A percentile compares a stretch with the other conserved stretches of the same genome.
Conservation (phyloP, 2,888 invertebrate species). For the Operophtera brumata region DNA sequence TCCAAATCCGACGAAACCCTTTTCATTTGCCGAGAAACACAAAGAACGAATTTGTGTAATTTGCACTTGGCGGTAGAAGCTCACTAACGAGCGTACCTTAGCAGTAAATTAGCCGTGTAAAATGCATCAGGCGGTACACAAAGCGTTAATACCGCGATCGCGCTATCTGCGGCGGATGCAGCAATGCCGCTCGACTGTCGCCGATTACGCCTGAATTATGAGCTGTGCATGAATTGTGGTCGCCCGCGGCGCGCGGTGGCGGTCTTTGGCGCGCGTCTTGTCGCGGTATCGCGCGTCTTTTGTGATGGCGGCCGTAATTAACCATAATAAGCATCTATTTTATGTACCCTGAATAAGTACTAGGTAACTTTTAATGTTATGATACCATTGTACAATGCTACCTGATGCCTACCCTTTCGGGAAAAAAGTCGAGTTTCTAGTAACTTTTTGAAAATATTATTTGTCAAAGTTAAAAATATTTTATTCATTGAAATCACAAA, state of each 20-base stretch:
- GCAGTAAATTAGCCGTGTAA: constrained; percentile 51
- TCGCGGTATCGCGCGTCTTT: constrained; percentile 31
- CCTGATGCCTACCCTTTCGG: no score
- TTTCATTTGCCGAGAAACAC: neutral
- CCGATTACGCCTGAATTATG: constrained; percentile 71
- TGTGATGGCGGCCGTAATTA: constrained; percentile 22
- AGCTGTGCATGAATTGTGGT: constrained; percentile 59
- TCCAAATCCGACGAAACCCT: neutral
- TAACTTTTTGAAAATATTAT: no score
- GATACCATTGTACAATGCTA: neutral
- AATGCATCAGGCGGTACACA: constrained; percentile 52
- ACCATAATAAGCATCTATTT: constrained; percentile 7
- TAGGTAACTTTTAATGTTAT: neutral
- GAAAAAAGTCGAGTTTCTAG: no score
- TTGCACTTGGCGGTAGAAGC: constrained; percentile 3
- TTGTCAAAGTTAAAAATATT: no score
- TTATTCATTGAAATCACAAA: no score
- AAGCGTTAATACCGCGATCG: constrained; percentile 50
- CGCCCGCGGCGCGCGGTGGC: constrained; percentile 47
- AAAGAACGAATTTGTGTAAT: constrained; percentile 1
- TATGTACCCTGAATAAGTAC: neutral
- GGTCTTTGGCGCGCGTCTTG: constrained; percentile 22
- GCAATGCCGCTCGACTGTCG: constrained; percentile 51
- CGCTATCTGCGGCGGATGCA: constrained; percentile 68
- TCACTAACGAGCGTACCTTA: constrained; percentile 8